Evolutionary conservation across 2,888 invertebrate genomes (phyloP).

Genomic region (Lysandra bellargus): DNA sequence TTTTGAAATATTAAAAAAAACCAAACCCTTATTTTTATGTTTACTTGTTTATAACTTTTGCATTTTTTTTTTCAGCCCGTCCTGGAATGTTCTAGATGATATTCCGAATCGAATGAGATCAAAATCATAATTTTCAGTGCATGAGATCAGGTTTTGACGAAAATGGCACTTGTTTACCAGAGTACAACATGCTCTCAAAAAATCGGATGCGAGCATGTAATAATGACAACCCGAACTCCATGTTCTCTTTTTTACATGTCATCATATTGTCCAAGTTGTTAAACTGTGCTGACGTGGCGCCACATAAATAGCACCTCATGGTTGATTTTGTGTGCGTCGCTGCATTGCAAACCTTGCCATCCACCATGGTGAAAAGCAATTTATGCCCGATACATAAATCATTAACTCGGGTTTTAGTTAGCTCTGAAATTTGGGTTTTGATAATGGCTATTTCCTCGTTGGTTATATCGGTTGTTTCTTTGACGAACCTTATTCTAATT

Average conservation of each 20-base stretch:
- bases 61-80: no score
- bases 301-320: constrained; percentile 50
- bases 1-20: no score
- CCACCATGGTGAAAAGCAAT: constrained; percentile 45
- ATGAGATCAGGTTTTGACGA: no score
- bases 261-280: constrained; percentile 43
- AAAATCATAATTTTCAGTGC: no score
- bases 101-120: no score
- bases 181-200: constrained; percentile 44
- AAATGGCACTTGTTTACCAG: no score
- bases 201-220: constrained; percentile 47
- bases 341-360: constrained; percentile 49
- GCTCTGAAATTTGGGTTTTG: not conserved
- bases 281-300: constrained; percentile 48
- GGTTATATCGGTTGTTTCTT: constrained; percentile 30
- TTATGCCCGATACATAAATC: constrained; percentile 42
- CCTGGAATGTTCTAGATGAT: no score
- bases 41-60: no score
- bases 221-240: constrained; percentile 44
- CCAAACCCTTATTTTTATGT: no score
- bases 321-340: constrained; percentile 47
- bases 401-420: not conserved
- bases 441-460: constrained; percentile 27
- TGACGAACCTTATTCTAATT: constrained; percentile 26
- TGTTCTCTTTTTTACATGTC: constrained; percentile 27